Evolutionary conservation across 2,113 vertebrate species (phyloP).

Genomic region (Leucosticte australis): DNA sequence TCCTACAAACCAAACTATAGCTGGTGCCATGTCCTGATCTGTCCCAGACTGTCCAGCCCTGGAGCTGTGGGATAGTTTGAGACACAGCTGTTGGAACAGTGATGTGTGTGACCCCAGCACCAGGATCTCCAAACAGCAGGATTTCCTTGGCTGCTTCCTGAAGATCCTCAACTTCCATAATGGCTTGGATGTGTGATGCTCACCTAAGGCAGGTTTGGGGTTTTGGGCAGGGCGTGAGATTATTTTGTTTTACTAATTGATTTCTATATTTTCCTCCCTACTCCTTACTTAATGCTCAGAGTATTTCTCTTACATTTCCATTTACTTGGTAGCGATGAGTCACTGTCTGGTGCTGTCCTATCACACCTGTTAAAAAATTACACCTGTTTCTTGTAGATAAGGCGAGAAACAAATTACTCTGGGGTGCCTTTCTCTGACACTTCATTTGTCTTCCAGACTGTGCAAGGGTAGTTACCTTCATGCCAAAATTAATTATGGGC

Average conservation of each 20-base stretch:
- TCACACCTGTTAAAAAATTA: conserved; percentile 30
- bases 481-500: conserved; percentile 41
- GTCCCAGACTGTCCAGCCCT: background rate
- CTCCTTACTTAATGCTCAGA: background rate
- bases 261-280: background rate
- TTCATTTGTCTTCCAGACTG: conserved; percentile 42
- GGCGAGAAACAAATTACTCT: conserved; percentile 38
- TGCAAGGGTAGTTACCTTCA: conserved; percentile 29
- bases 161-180: background rate
- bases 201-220: background rate
- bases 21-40: rapidly evolving
- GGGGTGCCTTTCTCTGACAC: conserved; percentile 7
- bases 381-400: conserved; percentile 39
- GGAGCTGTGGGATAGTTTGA: background rate
- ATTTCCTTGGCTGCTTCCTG: background rate
- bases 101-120: background rate
- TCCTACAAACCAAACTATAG: rapidly evolving
- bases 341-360: background rate
- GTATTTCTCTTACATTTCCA: background rate
- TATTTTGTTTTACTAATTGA: background rate
- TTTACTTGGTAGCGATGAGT: background rate
- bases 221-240: background rate
- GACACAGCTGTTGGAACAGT: background rate
- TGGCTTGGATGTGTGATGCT: background rate
- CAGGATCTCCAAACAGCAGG: background rate